A percentile compares a stretch with the other conserved stretches of the same genome.
These are phyloP conservation scores for Melanotaenia trifasciata DNA, from an alignment of 2,797 vertebrate genomes.

Conservation along the genomic window DNA sequence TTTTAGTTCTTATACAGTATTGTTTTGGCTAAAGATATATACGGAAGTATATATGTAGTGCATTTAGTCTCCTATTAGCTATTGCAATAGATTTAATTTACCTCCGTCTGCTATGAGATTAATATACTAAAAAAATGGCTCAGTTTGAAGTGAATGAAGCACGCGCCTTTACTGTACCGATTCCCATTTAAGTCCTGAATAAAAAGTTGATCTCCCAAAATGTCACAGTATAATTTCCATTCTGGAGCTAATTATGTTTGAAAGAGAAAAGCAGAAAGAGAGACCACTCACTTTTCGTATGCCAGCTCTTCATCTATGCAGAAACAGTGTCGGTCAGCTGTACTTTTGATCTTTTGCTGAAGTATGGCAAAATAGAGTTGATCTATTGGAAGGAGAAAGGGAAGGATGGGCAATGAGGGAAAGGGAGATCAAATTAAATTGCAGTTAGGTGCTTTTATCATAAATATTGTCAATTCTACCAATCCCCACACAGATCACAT, in stretches of 20 bases:
- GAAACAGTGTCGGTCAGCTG: constrained; percentile 92
- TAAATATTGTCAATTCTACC: constrained; percentile 11
- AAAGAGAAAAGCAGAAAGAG: neutral
- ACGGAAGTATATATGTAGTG: neutral
- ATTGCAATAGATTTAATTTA: neutral
- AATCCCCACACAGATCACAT: neutral
- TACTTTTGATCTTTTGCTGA: constrained; percentile 92
- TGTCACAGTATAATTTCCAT: neutral
- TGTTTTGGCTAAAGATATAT: neutral
- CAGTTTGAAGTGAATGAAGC: neutral
- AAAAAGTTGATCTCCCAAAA: neutral
- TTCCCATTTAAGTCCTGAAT: neutral
- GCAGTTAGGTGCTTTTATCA: constrained; percentile 36
- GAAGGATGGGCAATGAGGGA: neutral
- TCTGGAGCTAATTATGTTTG: neutral
- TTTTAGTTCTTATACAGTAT: neutral
- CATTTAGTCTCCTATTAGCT: neutral
- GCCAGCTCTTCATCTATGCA: constrained; percentile 95
- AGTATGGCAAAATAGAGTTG: constrained; percentile 96
- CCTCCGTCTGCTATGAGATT: too few relatives aligned
- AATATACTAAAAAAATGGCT: too few relatives aligned
- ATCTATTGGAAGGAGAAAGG: constrained; percentile 84
- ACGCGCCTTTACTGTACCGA: neutral
- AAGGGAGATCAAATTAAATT: constrained; percentile 8
- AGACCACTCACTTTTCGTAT: constrained; percentile 94